phyloP scores from a whole-genome alignment of 1,140 invertebrate genomes.

The Oedothorax gibbosus region DNA sequence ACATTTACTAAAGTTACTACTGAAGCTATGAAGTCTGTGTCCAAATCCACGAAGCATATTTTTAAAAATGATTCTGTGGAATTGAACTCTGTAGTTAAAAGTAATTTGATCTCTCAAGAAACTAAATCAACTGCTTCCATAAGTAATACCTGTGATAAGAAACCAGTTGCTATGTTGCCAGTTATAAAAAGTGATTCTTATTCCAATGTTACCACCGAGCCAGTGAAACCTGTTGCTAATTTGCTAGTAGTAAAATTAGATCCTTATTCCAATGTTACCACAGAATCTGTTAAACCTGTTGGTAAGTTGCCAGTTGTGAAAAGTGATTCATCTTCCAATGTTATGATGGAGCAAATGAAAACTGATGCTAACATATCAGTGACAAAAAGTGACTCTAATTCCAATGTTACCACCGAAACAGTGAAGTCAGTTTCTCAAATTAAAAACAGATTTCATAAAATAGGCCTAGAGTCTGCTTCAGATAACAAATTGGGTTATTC shows the following conservation, averaged over 20 bases:
- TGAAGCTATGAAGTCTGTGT: constrained; percentile 30
- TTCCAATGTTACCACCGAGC: neutral
- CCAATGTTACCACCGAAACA: constrained; percentile 41
- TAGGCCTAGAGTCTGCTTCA: neutral
- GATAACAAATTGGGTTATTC: too few relatives aligned
- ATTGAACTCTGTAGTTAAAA: constrained; percentile 13
- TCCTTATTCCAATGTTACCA: too few relatives aligned
- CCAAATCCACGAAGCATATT: neutral
- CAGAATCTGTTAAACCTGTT: too few relatives aligned
- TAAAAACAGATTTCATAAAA: neutral
- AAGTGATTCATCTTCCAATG: too few relatives aligned
- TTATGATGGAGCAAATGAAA: too few relatives aligned
- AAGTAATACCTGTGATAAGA: neutral
- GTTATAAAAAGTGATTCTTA: constrained; percentile 31
- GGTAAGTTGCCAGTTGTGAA: too few relatives aligned
- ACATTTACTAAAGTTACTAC: constrained; percentile 48
- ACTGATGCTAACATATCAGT: too few relatives aligned
- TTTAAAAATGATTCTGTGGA: constrained; percentile 7
- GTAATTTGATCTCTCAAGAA: constrained; percentile 25
- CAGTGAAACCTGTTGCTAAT: neutral
- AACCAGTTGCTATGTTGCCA: neutral
- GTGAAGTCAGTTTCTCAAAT: constrained; percentile 29
- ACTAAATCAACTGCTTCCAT: neutral
- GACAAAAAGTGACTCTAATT: constrained; percentile 29
- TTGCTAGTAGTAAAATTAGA: too few relatives aligned